Base-by-base conservation (phyloP, 2,113 vertebrate genomes). In the Myotis brandtii region DNA sequence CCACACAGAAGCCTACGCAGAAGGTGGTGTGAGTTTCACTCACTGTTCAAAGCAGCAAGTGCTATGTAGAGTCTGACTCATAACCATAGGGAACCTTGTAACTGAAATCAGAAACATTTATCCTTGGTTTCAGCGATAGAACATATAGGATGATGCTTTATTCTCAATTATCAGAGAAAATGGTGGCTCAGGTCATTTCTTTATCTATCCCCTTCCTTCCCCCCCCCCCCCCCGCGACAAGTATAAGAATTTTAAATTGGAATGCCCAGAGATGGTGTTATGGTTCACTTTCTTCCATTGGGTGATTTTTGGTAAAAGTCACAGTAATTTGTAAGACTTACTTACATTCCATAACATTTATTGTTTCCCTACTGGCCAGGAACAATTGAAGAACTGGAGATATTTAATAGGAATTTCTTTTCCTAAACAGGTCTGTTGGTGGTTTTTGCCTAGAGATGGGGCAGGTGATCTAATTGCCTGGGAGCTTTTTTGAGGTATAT, bases 11-110 rank as follows among this genome's bases (percentile, higher is more conserved):
- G 16, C 27, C 27, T 67, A 12, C 25, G 30, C 52, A 77, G 76
- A 92, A 89, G 83, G 64, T 62, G 67, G 13, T 48, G 7, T 64
- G 83, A 27, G 32, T 92, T 93, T 87, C 64, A 43, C n/a, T 73
- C 27, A 9, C 66, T 69, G 18, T 34, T 88, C 91, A 85, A 93
- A 85, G 32, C 64, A 62, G 16, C 25, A 70, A 16, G 30, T 79
- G 40, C 52, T 80, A 1, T 43, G 46, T 67, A 67, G 43, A 89
- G 18, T 52, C 37, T 88, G 64, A 84, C 46, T 84, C 20, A 54
- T 50, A 52, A 37, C 32, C 9, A 25, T 30, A 76, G 56, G 88
- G 54, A 34, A 81, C 16, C 64, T 73, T 43, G 43, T 80, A 64
- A 30, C 87, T 87, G 64, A 82, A 48, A 76, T 70, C 59, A 48